These are phyloP conservation scores for Drosophila siamana DNA, from an alignment of 2,888 invertebrate genomes.

Conservation along the genomic window DNA sequence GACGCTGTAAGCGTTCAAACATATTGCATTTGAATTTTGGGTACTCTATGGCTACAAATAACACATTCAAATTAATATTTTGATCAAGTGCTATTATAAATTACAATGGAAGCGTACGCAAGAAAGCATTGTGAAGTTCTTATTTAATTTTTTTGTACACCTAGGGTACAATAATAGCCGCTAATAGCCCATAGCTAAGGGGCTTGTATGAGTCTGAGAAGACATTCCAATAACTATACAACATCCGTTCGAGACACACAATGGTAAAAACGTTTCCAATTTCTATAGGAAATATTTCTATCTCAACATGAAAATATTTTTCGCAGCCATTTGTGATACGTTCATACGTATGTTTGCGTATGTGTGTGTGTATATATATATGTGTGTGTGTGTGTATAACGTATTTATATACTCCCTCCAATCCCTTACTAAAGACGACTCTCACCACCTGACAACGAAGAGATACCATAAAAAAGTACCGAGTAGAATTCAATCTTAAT, in stretches of 20 bases:
- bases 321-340: slow-evolving; percentile 58
- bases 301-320: slow-evolving; percentile 76
- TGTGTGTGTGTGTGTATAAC: too few relatives aligned
- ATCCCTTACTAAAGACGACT: slow-evolving; percentile 52
- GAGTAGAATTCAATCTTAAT: slow-evolving; percentile 75
- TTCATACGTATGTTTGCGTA: slow-evolving; percentile 4
- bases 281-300: slow-evolving; percentile 79
- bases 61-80: too few relatives aligned
- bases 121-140: too few relatives aligned
- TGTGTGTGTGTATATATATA: slow-evolving; percentile 6
- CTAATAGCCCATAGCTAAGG: slow-evolving; percentile 71
- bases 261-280: slow-evolving; percentile 75
- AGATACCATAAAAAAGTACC: slow-evolving; percentile 49
- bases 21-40: too few relatives aligned
- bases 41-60: too few relatives aligned
- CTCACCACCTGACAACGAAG: slow-evolving; percentile 59
- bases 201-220: slow-evolving; percentile 19
- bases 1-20: slow-evolving; percentile 24
- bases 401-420: not conserved
- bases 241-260: slow-evolving; percentile 70
- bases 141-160: too few relatives aligned
- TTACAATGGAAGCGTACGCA: too few relatives aligned
- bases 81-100: too few relatives aligned
- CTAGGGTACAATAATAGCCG: slow-evolving; percentile 49
- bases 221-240: slow-evolving; percentile 80